These are phyloP conservation scores for Caenorhabditis elegans DNA, from an alignment of 1,140 invertebrate genomes.

Conservation along the genomic window DNA sequence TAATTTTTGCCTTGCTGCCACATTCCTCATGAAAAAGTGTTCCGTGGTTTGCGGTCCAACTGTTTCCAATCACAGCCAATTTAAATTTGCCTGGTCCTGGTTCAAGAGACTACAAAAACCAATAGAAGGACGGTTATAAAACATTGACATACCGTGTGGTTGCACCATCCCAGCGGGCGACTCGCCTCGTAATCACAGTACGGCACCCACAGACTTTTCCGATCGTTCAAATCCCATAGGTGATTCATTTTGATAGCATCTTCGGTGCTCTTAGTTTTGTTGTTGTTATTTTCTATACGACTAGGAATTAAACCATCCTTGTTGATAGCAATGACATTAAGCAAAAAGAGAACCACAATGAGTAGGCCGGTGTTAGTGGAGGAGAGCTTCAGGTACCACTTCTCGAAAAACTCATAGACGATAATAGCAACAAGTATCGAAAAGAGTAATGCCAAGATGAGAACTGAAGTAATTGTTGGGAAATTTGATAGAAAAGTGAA, in stretches of 20 bases:
- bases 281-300: no score
- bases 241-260: background rate
- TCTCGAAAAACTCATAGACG: background rate
- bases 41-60: background rate
- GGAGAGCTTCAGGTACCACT: background rate
- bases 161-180: background rate
- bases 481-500: no score
- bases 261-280: no score
- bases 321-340: background rate
- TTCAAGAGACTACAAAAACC: no score
- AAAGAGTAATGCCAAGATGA: no score
- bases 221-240: background rate
- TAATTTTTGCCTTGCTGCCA: background rate
- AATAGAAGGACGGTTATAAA: no score
- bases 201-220: background rate
- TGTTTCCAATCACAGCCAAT: background rate
- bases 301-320: background rate
- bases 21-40: background rate
- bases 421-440: background rate
- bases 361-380: background rate
- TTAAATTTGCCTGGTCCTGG: background rate
- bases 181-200: background rate
- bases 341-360: background rate
- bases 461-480: no score
- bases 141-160: background rate